phyloP scores from a whole-genome alignment of 1,140 invertebrate genomes.

The Ceratina japonica region DNA sequence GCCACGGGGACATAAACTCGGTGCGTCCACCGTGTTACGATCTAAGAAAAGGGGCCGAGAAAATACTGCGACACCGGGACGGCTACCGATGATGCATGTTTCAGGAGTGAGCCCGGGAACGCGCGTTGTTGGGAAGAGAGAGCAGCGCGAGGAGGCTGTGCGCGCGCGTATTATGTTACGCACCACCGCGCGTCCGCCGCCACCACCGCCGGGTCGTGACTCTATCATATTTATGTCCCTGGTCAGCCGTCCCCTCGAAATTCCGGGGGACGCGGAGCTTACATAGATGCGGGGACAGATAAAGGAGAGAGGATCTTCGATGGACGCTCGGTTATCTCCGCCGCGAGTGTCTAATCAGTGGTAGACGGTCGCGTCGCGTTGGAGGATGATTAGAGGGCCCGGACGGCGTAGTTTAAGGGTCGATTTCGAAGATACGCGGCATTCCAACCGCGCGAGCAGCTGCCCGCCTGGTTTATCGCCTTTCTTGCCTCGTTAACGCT shows the following conservation, averaged over 20 bases:
- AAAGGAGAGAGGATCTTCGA: slow-evolving; percentile 24
- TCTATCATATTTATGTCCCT: slow-evolving; percentile 61
- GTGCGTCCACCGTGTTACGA: slow-evolving; percentile 56
- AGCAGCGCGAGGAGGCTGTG: slow-evolving; percentile 33
- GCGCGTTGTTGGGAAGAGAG: too few relatives aligned
- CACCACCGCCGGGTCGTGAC: slow-evolving; percentile 53
- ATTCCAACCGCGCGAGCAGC: slow-evolving; percentile 20
- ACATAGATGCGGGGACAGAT: slow-evolving; percentile 30
- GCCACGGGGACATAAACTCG: slow-evolving; percentile 38
- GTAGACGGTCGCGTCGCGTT: background rate
- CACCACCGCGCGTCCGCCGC: slow-evolving; percentile 32
- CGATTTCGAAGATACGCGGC: slow-evolving; percentile 38
- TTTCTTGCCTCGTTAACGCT: background rate
- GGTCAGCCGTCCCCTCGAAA: slow-evolving; percentile 36
- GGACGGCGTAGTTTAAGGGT: slow-evolving; percentile 9
- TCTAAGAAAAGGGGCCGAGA: slow-evolving; percentile 54
- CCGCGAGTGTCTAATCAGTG: slow-evolving; percentile 31
- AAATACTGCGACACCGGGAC: slow-evolving; percentile 57
- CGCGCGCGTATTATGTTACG: slow-evolving; percentile 62
- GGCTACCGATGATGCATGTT: slow-evolving; percentile 64
- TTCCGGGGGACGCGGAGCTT: slow-evolving; percentile 22
- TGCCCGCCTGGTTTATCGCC: slow-evolving; percentile 5
- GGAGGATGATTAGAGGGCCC: background rate
- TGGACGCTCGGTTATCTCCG: slow-evolving; percentile 29
- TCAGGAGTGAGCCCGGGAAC: slow-evolving; percentile 42